Evolutionary conservation across 2,797 vertebrate genomes (phyloP).

Genomic region (Sardinella longiceps): DNA sequence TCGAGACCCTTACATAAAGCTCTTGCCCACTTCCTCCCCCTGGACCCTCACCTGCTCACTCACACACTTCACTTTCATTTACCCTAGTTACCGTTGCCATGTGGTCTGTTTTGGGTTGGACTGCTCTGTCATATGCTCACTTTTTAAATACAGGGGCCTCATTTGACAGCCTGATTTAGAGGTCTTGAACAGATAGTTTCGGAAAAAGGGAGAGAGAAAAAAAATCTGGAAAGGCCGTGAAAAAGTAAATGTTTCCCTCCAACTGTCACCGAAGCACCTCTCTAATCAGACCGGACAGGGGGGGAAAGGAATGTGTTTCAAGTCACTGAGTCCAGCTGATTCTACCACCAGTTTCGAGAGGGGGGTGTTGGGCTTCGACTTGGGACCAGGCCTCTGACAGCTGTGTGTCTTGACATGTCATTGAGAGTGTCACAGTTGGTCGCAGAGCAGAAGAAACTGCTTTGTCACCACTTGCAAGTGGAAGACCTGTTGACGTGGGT

Average conservation of each 20-base stretch:
- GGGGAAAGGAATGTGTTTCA: slow-evolving; percentile 49
- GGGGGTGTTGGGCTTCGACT: background rate
- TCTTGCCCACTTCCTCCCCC: background rate
- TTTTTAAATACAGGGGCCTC: slow-evolving; percentile 9
- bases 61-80: background rate
- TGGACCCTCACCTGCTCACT: background rate
- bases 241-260: slow-evolving; percentile 23
- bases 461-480: background rate
- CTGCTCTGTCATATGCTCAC: background rate
- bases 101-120: background rate
- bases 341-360: slow-evolving; percentile 19
- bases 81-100: background rate
- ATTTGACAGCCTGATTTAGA: slow-evolving; percentile 40
- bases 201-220: slow-evolving; percentile 11
- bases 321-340: slow-evolving; percentile 35
- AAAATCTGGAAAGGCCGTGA: slow-evolving; percentile 28
- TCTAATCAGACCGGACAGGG: slow-evolving; percentile 43
- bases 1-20: background rate
- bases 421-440: background rate
- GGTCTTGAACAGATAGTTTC: slow-evolving; percentile 2
- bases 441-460: background rate
- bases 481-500: background rate
- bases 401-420: slow-evolving; percentile 20
- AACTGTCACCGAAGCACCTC: slow-evolving; percentile 43
- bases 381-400: background rate